Evolutionary conservation across 2,888 invertebrate genomes (phyloP).

Genomic region (Caenorhabditis wallacei): DNA sequence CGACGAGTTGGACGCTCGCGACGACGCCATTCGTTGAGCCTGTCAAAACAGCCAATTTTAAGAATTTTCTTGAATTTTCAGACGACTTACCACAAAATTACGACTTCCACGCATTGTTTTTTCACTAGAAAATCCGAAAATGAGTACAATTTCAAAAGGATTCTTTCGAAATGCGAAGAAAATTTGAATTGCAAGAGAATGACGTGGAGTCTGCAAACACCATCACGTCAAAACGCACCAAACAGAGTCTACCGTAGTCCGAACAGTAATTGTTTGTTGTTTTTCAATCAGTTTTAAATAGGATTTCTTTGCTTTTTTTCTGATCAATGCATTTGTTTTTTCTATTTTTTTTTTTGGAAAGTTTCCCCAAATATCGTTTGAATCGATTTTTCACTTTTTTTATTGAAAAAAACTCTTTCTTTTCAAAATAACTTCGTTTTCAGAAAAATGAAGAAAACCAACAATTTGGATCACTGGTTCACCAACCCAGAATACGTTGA

Average conservation of each 20-base stretch:
- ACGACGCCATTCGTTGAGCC: slow-evolving; percentile 48
- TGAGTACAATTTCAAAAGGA: neutral
- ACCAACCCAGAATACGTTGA: too few species aligned
- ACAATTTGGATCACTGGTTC: too few species aligned
- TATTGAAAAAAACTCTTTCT: too few species aligned
- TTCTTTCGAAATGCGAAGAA: neutral
- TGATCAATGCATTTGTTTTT: too few species aligned
- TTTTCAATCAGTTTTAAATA: too few species aligned
- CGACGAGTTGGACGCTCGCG: slow-evolving; percentile 29
- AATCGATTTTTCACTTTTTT: too few species aligned
- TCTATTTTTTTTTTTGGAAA: too few species aligned
- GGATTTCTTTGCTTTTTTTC: too few species aligned
- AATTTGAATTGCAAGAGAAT: neutral
- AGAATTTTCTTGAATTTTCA: neutral
- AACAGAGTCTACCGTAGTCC: too few species aligned
- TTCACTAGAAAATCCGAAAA: neutral
- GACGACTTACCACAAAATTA: slow-evolving; percentile 29
- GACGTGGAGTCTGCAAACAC: neutral
- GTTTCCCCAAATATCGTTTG: too few species aligned
- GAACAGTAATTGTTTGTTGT: neutral
- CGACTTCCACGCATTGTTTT: slow-evolving; percentile 41
- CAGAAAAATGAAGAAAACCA: too few species aligned
- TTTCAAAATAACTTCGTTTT: too few species aligned
- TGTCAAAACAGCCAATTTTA: neutral
- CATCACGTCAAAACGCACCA: neutral